Conservation (phyloP, 2,797 vertebrate genomes). For the Aldrovandia affinis region DNA sequence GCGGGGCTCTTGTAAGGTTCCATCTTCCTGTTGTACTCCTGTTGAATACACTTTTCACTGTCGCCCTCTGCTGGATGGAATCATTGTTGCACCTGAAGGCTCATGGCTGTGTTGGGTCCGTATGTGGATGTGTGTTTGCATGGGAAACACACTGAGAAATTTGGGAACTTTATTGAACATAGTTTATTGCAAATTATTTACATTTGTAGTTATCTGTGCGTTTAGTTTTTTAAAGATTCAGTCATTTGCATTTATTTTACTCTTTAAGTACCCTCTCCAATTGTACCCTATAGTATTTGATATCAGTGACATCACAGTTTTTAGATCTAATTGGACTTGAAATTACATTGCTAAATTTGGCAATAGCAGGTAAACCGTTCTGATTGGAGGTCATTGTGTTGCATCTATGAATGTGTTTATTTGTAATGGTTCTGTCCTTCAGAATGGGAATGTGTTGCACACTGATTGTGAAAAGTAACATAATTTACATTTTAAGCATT, state of each 20-base stretch:
- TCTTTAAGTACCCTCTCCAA: too few relatives aligned
- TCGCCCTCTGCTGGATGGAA: not conserved
- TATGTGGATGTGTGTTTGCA: not conserved
- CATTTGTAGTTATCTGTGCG: not conserved
- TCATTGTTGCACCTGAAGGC: not conserved
- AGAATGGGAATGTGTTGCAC: too few relatives aligned
- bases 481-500: too few relatives aligned
- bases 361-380: not conserved
- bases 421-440: not conserved
- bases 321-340: not conserved
- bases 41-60: not conserved
- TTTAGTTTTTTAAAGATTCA: too few relatives aligned
- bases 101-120: not conserved
- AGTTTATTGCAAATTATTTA: not conserved
- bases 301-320: not conserved
- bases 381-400: not conserved
- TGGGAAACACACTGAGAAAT: not conserved
- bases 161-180: too few relatives aligned
- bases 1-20: not conserved
- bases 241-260: not conserved
- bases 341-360: not conserved
- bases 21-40: not conserved
- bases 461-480: too few relatives aligned
- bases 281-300: not conserved
- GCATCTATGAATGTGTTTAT: not conserved